Base-by-base conservation (phyloP, 2,888 invertebrate genomes). In the Perizoma flavofasciatum region DNA sequence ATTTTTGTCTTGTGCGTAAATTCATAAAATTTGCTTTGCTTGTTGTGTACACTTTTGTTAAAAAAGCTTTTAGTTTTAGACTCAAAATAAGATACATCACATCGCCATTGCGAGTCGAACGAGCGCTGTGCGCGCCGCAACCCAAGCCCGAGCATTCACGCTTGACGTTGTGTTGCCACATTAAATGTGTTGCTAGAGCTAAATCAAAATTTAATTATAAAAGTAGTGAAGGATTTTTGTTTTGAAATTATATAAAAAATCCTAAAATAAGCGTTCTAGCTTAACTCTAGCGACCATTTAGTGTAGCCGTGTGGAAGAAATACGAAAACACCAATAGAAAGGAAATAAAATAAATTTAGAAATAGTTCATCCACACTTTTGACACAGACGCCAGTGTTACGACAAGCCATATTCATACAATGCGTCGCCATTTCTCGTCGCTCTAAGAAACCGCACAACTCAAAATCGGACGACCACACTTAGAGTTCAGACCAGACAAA, bases 131-230 rank as follows among this genome's bases (percentile, higher is more conserved):
- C 72, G 75, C 77, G 79, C 89, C 90, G 72, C 83, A 88, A 89
- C 91, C 91, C 89, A 91, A 91, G 90, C 91, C 90, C 90, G 89
- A 89, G 85, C 90, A 91, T 91, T 91, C 91, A 89, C 90, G 91
- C 91, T 87, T 84, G 88, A 86, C 89, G 87, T 77, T 79, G 82
- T 81, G 79, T 73, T 72, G 76, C 77, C 77, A 72, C 72, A 71
- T 70, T 73, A 69, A 77, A 71, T 62, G 61, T 66, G 61, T 60
- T 72, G 68, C 77, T 50, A 66, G 55, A 55, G 45, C 10, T 40
- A 22, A 37, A 5, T 40, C 8, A 2, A 5, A 46, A 34, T 33
- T 34, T 5, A 5, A n/a, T 8, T n/a, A 7, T 9, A 46, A 5
- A 46, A 1, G 11, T 32, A 45, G 22, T 8, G 4, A 6, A 22